These are phyloP conservation scores for Celastrina argiolus DNA, from an alignment of 2,888 invertebrate species.

Conservation along the genomic window DNA sequence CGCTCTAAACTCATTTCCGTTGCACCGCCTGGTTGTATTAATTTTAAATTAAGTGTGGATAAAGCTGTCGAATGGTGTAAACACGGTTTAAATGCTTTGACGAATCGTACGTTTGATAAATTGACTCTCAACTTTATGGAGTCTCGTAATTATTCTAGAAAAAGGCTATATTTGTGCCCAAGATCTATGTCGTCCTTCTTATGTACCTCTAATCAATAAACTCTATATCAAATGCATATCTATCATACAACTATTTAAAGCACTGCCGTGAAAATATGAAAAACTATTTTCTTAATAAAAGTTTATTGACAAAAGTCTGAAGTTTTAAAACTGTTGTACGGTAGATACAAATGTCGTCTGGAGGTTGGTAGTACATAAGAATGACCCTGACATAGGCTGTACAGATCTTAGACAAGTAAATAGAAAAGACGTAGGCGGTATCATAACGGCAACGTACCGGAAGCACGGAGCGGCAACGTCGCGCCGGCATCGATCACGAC, in stretches of 20 bases:
- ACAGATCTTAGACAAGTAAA: slow-evolving; percentile 20
- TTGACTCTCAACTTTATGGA: not conserved
- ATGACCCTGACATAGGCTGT: not conserved
- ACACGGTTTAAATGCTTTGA: slow-evolving; percentile 38
- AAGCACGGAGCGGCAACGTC: slow-evolving; percentile 82
- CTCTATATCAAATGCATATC: no score
- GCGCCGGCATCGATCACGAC: slow-evolving; percentile 80
- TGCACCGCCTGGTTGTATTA: slow-evolving; percentile 83
- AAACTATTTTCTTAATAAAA: no score
- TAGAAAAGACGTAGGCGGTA: slow-evolving; percentile 21
- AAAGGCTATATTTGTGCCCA: no score
- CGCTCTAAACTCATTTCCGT: slow-evolving; percentile 83
- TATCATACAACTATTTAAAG: no score
- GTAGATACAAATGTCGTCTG: no score
- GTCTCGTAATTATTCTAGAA: no score
- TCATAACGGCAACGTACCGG: slow-evolving; percentile 71
- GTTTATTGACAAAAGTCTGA: no score
- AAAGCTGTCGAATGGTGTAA: slow-evolving; percentile 51
- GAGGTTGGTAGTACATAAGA: no score
- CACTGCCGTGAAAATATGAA: no score
- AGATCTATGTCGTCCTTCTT: no score
- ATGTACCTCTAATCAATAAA: no score
- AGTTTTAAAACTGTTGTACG: no score
- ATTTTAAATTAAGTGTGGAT: slow-evolving; percentile 83
- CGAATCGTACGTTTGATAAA: slow-evolving; percentile 8